A percentile compares a stretch with the other conserved stretches of the same genome.
Evolutionary conservation across 1,140 invertebrate genomes (phyloP).

Genomic region (Parasteatoda tepidariorum): DNA sequence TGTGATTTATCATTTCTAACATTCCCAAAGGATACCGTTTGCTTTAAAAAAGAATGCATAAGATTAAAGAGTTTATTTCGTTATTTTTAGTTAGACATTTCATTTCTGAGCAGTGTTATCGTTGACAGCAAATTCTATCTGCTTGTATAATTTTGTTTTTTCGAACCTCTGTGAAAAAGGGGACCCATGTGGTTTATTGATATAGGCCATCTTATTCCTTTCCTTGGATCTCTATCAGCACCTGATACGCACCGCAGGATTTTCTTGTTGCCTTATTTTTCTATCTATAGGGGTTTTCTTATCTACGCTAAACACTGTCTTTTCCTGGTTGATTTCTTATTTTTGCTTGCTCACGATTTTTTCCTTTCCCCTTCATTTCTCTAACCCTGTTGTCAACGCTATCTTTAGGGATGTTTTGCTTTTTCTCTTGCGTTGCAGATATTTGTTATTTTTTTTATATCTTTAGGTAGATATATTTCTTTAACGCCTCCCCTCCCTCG

Average conservation of each 20-base stretch:
- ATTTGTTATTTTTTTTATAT: not conserved
- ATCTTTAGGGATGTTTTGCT: not conserved
- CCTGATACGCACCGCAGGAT: constrained; percentile 45
- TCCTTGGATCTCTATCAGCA: constrained; percentile 50
- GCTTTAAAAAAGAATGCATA: not conserved
- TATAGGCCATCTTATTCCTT: constrained; percentile 33
- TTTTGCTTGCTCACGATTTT: constrained; percentile 16
- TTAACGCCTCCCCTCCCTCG: not conserved
- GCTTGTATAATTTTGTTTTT: constrained; percentile 56
- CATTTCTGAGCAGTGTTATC: constrained; percentile 38
- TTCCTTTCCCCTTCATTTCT: not conserved
- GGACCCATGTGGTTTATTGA: constrained; percentile 50
- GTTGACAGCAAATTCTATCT: constrained; percentile 49
- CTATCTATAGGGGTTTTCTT: constrained; percentile 49
- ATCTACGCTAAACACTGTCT: constrained; percentile 58
- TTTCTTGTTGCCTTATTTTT: constrained; percentile 27
- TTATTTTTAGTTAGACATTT: constrained; percentile 31
- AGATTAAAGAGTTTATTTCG: constrained; percentile 35
- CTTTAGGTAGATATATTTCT: not conserved
- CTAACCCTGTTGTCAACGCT: constrained; percentile 45
- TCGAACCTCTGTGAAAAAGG: constrained; percentile 13
- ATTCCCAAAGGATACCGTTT: not conserved
- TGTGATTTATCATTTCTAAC: no score
- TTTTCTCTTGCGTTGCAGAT: constrained; percentile 2
- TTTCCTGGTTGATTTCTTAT: constrained; percentile 52